Percentiles rank a stretch among this genome's conserved stretches.
Conservation (phyloP, 2,888 invertebrate genomes). For the Sussaba pulchella region DNA sequence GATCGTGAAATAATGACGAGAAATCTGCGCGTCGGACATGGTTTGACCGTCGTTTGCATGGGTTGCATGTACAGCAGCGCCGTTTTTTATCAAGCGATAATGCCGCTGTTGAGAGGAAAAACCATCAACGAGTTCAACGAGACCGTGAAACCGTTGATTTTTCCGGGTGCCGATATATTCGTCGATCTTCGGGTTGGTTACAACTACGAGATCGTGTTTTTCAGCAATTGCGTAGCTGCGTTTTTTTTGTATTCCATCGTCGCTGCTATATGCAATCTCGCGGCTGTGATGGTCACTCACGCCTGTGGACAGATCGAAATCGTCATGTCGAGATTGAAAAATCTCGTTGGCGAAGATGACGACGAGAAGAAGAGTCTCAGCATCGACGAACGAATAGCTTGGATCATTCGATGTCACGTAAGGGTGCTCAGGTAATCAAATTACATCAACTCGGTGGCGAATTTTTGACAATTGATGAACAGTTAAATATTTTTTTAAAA, state of each 20-base stretch:
- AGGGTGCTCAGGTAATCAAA: conserved; percentile 56
- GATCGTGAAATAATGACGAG: conserved; percentile 55
- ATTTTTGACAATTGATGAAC: too few relatives aligned
- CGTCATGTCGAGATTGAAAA: conserved; percentile 58
- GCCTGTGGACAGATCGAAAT: conserved; percentile 71
- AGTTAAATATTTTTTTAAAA: too few relatives aligned
- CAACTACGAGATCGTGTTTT: conserved; percentile 71
- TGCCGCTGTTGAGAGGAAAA: conserved; percentile 63
- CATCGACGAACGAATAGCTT: conserved; percentile 33
- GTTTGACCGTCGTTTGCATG: conserved; percentile 67
- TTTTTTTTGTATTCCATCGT: conserved; percentile 63
- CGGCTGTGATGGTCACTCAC: conserved; percentile 70
- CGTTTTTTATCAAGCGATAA: conserved; percentile 68
- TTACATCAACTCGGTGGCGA: too few relatives aligned
- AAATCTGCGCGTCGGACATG: conserved; percentile 61
- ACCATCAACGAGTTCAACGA: conserved; percentile 52
- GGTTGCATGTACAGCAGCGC: conserved; percentile 67
- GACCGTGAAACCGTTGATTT: conserved; percentile 57
- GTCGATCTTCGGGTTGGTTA: conserved; percentile 65
- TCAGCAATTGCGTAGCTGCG: conserved; percentile 61
- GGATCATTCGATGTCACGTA: conserved; percentile 42
- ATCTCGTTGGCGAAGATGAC: conserved; percentile 20
- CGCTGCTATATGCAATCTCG: conserved; percentile 67
- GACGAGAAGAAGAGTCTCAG: not conserved
- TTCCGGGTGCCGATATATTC: conserved; percentile 57